Conservation (phyloP, 2,113 vertebrate genomes). For the Gasterosteus aculeatus region DNA sequence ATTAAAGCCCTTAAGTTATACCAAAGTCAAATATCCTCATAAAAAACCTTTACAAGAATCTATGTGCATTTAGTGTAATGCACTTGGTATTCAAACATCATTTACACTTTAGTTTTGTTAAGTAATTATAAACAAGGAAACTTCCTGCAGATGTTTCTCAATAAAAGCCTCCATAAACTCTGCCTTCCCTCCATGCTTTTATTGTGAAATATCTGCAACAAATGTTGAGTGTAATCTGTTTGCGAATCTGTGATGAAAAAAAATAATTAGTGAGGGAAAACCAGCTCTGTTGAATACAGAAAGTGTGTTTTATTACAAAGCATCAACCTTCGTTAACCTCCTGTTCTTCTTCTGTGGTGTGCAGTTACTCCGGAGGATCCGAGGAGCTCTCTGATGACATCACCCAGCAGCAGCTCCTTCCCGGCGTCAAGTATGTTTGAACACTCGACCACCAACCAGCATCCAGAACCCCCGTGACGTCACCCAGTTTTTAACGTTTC, state of each 20-base stretch:
- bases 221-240: too few relatives aligned
- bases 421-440: slow-evolving; percentile 90
- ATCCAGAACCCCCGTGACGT: background rate
- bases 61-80: too few relatives aligned
- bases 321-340: background rate
- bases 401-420: slow-evolving; percentile 94
- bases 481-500: background rate
- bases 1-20: too few relatives aligned
- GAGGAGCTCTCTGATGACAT: slow-evolving; percentile 96
- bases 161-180: background rate
- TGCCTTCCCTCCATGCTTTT: background rate
- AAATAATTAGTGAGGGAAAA: too few relatives aligned
- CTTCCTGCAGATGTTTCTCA: background rate
- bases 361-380: slow-evolving; percentile 87
- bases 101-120: too few relatives aligned
- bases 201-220: background rate
- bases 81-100: too few relatives aligned
- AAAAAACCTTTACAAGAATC: too few relatives aligned
- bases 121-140: background rate
- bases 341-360: slow-evolving; percentile 43
- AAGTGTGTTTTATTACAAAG: background rate
- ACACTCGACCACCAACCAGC: slow-evolving; percentile 19
- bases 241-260: too few relatives aligned
- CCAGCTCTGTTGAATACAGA: background rate
- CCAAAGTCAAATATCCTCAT: too few relatives aligned